A percentile compares a stretch with the other conserved stretches of the same genome.
phyloP scores from a whole-genome alignment of 2,888 invertebrate species.

The Cryptocephalus primarius region DNA sequence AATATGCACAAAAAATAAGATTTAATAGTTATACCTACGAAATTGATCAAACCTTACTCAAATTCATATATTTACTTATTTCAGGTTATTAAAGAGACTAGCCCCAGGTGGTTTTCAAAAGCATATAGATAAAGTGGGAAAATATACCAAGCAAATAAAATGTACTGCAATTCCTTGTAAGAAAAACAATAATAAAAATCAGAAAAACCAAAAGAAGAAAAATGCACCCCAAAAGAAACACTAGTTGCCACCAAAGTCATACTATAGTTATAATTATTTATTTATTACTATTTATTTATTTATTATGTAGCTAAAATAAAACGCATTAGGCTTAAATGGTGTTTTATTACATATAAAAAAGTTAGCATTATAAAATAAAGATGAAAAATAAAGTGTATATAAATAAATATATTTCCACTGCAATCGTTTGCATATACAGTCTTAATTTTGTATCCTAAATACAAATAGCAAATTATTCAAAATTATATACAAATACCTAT shows the following conservation, averaged over 20 bases:
- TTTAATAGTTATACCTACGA: too few species aligned
- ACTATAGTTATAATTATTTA: neutral
- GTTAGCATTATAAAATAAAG: conserved; percentile 26
- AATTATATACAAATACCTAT: conserved; percentile 24
- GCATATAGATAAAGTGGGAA: conserved; percentile 29
- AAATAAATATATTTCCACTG: conserved; percentile 27
- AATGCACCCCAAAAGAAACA: conserved; percentile 17
- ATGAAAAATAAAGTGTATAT: conserved; percentile 22
- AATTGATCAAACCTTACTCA: too few species aligned
- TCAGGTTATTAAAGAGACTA: conserved; percentile 30
- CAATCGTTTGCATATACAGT: conserved; percentile 31
- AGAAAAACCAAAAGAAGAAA: conserved; percentile 14
- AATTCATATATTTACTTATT: too few species aligned
- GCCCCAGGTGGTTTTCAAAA: conserved; percentile 29
- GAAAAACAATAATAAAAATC: conserved; percentile 8
- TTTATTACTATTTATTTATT: conserved; percentile 22
- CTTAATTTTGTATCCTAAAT: conserved; percentile 31
- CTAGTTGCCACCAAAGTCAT: conserved; percentile 23
- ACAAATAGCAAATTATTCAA: conserved; percentile 22
- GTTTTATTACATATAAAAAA: conserved; percentile 27
- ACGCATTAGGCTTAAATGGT: conserved; percentile 9
- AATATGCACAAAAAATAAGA: too few species aligned
- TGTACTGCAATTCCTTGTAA: conserved; percentile 34
- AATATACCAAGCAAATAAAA: conserved; percentile 29
- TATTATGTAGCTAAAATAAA: conserved; percentile 9